These are phyloP conservation scores for Artibeus lituratus DNA, from an alignment of 2,797 vertebrate genomes.

Conservation along the genomic window DNA sequence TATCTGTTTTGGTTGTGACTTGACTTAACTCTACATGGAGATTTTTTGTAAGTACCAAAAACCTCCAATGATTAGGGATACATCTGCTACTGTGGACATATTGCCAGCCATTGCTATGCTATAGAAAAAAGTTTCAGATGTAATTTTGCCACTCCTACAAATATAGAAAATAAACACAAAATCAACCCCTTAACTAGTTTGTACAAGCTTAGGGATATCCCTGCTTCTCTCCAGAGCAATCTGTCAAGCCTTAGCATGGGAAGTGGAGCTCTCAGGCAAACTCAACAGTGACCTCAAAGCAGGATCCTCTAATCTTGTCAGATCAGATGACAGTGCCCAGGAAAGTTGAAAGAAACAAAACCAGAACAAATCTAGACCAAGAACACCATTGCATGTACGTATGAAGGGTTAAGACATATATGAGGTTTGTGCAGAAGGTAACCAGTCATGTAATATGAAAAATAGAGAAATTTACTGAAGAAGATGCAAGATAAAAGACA, in stretches of 20 bases:
- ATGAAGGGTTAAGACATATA: not conserved
- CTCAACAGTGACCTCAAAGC: not conserved
- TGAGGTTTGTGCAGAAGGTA: not conserved
- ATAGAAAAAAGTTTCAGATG: not conserved
- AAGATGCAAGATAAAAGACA: not conserved
- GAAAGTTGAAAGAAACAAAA: not conserved
- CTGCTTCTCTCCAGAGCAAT: not conserved
- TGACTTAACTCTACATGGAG: not conserved
- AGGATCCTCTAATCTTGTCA: not conserved
- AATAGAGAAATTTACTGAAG: not conserved
- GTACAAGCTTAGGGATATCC: not conserved
- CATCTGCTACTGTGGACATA: not conserved
- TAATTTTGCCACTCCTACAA: not conserved
- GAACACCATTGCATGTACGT: not conserved
- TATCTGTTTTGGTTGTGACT: not conserved
- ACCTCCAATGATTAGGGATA: not conserved
- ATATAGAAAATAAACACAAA: slow-evolving; percentile 1
- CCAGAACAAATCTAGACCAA: not conserved
- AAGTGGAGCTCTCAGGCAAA: not conserved
- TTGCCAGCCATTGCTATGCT: not conserved
- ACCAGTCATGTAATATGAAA: not conserved
- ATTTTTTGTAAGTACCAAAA: not conserved
- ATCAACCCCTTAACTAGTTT: not conserved
- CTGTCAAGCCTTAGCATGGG: not conserved
- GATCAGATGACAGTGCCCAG: not conserved